Base-by-base conservation (phyloP, 2,888 invertebrate species). In the Nephrotoma guestfalica region DNA sequence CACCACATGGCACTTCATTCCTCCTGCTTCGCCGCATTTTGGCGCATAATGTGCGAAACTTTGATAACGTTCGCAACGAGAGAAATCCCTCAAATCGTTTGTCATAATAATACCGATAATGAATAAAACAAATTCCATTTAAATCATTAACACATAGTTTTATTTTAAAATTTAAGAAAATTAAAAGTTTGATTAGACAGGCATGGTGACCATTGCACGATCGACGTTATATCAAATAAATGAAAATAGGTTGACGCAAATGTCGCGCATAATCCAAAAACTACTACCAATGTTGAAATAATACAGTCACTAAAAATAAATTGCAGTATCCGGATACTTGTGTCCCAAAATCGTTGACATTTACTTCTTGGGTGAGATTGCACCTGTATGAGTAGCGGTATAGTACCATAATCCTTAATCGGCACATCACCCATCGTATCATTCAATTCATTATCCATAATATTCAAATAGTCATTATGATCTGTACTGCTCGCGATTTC, bases 191-290 rank as follows among this genome's bases (percentile, higher is more conserved):
- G 9, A 57, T 86, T 86, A 5, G 40, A 57, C 15, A 96, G 92
- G 91, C 96, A 96, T 1, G 96, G 95, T 41, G 95, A 94, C 83
- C 94, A 93, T 57, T 93, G 93, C 0, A 94, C 94, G 85, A 94
- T 95, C 84, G 92, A 91, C 13, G 94, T 92, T 0, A 95, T 94
- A 89, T 94, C 94, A 13, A 93, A 91, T 89, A 96, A 91, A 91
- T 96, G 96, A 4, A 95, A 93, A 89, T 94, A 96, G 0, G 95
- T 95, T 0, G 96, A 94, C 0, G 94, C 92, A 1, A 94, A 88
- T 0, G 96, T 96, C 4, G 95, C 94, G 1, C 91, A 86, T 6
- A 94, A 88, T 0, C 96, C 96, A 88, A 95, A 91, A 1, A 93
- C 86, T 89, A 95, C 93, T 0, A 96, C 93, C 0, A 92, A 89